Evolutionary conservation across 2,888 invertebrate genomes (phyloP).

Genomic region (Marronus borbonicus): DNA sequence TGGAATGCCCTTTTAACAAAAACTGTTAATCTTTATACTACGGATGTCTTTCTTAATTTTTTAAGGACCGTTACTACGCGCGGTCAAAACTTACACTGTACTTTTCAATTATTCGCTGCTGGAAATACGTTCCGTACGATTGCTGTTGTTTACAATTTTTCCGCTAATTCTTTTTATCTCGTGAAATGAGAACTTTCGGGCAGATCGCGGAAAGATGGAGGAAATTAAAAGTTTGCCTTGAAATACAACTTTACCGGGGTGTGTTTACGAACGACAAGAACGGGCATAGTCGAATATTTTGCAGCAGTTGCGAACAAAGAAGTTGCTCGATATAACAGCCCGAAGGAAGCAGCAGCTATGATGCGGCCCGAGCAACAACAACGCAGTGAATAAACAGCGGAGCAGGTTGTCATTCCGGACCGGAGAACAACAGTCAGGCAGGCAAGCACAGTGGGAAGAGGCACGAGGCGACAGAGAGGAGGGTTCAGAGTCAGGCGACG

Average conservation of each 20-base stretch:
- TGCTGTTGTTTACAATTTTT: conserved; percentile 5
- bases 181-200: conserved; percentile 8
- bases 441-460: conserved; percentile 49
- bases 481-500: conserved; percentile 56
- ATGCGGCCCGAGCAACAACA: conserved; percentile 40
- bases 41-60: too few relatives aligned
- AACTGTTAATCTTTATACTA: neutral
- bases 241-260: conserved; percentile 27
- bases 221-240: conserved; percentile 34
- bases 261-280: conserved; percentile 28
- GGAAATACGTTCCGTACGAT: neutral
- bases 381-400: conserved; percentile 46
- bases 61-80: too few relatives aligned
- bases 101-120: neutral
- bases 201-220: conserved; percentile 2
- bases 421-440: conserved; percentile 36
- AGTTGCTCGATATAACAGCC: conserved; percentile 49
- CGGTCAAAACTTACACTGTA: too few relatives aligned
- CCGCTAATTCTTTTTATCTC: conserved; percentile 13
- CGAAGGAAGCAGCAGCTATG: conserved; percentile 27
- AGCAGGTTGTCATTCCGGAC: conserved; percentile 48
- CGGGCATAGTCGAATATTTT: conserved; percentile 40
- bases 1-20: neutral
- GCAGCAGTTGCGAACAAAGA: conserved; percentile 45
- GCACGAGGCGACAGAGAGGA: conserved; percentile 51